Evolutionary conservation across 1,140 invertebrate species (phyloP).

Genomic region (Caenorhabditis briggsae): DNA sequence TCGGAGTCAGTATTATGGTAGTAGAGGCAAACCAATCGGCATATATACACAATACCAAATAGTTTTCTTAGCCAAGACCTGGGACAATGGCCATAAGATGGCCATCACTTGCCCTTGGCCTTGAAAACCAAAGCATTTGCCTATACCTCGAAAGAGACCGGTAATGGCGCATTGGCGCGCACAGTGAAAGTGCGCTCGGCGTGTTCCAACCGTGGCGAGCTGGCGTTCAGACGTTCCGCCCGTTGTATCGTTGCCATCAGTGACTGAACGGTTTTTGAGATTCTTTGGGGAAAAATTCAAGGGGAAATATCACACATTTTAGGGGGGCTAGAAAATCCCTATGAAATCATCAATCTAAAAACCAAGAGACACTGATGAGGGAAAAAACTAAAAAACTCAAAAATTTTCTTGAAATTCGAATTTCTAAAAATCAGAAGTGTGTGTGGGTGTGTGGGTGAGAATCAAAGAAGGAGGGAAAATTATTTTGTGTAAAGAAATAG

Average conservation of each 20-base stretch:
- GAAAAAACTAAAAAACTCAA: not conserved
- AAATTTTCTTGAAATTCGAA: not conserved
- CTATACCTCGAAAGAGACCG: slow-evolving; percentile 64
- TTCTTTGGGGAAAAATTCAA: not conserved
- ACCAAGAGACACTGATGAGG: not conserved
- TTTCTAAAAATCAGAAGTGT: not conserved
- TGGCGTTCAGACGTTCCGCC: slow-evolving; percentile 58
- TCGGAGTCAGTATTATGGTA: not conserved
- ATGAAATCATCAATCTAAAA: not conserved
- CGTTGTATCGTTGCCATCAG: slow-evolving; percentile 56
- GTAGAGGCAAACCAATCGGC: slow-evolving; percentile 46
- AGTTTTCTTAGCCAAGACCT: not conserved
- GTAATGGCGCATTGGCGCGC: slow-evolving; percentile 60
- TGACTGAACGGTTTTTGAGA: slow-evolving; percentile 57
- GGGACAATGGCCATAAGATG: too few species aligned
- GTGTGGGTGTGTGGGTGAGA: not conserved
- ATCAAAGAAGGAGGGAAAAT: too few species aligned
- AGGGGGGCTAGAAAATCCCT: not conserved
- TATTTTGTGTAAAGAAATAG: too few species aligned
- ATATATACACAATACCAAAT: not conserved
- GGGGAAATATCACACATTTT: not conserved
- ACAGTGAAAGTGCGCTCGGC: slow-evolving; percentile 64
- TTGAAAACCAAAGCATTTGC: too few species aligned
- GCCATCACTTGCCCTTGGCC: too few species aligned
- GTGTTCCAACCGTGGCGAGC: slow-evolving; percentile 62